Percentiles rank a stretch among this genome's conserved stretches.
Evolutionary conservation across 1,140 invertebrate genomes (phyloP).

Genomic region (Brachionus rotundiformis): DNA sequence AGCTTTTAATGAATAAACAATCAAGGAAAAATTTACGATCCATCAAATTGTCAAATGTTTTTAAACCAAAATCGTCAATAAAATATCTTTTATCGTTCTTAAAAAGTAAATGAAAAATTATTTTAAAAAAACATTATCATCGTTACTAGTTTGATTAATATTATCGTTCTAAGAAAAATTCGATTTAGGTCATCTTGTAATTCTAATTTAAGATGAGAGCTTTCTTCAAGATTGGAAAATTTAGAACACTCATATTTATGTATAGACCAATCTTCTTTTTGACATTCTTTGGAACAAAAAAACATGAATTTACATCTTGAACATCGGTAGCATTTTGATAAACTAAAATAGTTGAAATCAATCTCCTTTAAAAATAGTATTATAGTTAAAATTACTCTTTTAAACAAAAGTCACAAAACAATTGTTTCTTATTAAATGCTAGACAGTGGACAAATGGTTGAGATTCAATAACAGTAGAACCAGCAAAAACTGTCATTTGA

Average conservation of each 20-base stretch:
- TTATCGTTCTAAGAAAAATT: slow-evolving; percentile 15
- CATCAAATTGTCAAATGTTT: slow-evolving; percentile 6
- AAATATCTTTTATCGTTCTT: not conserved
- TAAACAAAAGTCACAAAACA: slow-evolving; percentile 8
- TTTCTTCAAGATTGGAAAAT: not conserved
- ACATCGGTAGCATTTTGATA: not conserved
- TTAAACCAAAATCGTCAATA: not conserved
- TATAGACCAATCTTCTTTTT: slow-evolving; percentile 20
- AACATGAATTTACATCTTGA: slow-evolving; percentile 37
- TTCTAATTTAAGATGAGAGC: not conserved
- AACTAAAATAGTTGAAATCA: not conserved
- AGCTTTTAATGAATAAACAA: not conserved
- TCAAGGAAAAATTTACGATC: slow-evolving; percentile 7
- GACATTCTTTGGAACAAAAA: slow-evolving; percentile 36
- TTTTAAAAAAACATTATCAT: not conserved
- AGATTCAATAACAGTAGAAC: not conserved
- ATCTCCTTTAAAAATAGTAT: not conserved
- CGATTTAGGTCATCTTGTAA: slow-evolving; percentile 24
- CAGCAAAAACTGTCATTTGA: not conserved
- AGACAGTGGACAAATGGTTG: slow-evolving; percentile 25
- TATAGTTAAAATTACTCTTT: slow-evolving; percentile 1
- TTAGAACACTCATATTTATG: slow-evolving; percentile 25
- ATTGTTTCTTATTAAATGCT: not conserved
- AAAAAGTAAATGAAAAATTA: not conserved
- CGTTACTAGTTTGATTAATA: not conserved